A percentile compares a stretch with the other conserved stretches of the same genome.
These are phyloP conservation scores for Microplitis manilae DNA, from an alignment of 2,888 invertebrate genomes.

Conservation along the genomic window DNA sequence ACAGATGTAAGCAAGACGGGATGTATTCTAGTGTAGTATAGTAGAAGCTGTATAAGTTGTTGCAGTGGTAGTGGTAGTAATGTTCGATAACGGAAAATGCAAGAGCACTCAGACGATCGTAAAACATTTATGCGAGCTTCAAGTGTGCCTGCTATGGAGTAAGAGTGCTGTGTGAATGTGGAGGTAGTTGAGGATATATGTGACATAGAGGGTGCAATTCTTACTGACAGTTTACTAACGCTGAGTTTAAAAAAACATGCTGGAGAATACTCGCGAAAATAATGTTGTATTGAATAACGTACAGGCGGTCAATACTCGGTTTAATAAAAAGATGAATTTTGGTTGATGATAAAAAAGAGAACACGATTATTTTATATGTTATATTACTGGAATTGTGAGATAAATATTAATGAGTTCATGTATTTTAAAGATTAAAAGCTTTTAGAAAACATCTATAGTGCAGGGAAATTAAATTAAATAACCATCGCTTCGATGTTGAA, in stretches of 20 bases:
- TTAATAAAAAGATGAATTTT: constrained; percentile 16
- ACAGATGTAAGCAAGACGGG: too few species aligned
- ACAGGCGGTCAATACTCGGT: neutral
- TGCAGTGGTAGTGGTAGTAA: constrained; percentile 24
- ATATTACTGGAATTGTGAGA: too few species aligned
- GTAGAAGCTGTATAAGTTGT: too few species aligned
- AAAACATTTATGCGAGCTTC: constrained; percentile 55
- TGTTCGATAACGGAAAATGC: constrained; percentile 56
- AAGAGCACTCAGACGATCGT: constrained; percentile 57
- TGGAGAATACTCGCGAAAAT: constrained; percentile 35
- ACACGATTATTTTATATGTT: too few species aligned
- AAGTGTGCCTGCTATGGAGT: constrained; percentile 30
- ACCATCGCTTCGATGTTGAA: too few species aligned
- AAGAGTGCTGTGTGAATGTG: too few species aligned
- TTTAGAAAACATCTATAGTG: too few species aligned
- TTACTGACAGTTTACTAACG: constrained; percentile 10
- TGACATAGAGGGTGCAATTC: constrained; percentile 25
- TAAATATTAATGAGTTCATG: too few species aligned
- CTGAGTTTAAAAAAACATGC: neutral
- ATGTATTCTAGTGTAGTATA: too few species aligned
- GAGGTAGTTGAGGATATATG: constrained; percentile 25
- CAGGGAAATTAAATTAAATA: too few species aligned
- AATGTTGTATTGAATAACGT: constrained; percentile 18
- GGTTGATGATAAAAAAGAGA: neutral
- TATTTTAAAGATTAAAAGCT: too few species aligned